Base-by-base conservation (phyloP, 2,888 invertebrate species). In the Keiferia lycopersicella region DNA sequence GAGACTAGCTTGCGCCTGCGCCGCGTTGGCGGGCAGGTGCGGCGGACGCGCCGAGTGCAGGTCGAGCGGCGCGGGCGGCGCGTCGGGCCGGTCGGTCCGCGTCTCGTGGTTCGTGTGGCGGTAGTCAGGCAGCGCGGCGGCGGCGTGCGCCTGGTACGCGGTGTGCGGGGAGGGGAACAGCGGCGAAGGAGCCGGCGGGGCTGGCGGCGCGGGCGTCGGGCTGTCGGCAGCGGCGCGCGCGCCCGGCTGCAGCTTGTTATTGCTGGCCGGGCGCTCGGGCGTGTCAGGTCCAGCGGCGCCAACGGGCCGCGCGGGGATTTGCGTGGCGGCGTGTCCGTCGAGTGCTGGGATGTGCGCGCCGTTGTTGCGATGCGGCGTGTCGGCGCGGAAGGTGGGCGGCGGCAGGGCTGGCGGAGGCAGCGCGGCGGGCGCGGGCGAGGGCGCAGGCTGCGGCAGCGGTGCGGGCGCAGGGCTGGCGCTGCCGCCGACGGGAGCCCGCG, bases 381-480 rank as follows among this genome's bases (percentile, higher is more conserved):
- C 89, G 73, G 87, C 87, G 83, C 94, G 93, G 84, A 93, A 94
- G 71, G 93, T 93, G 73, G 93, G 93, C 74, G 94, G 94, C 69
- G 93, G 94, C 71, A 93, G 90, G 71, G 93, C 94, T 74, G 94
- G 94, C 73, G 94, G 94, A 68, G 94, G 94, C 74, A 94, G 89
- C 72, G 94, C 93, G 75, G 95, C 94, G 75, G 95, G 94, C 77
- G 95, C 95, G 74, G 95, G 94, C 75, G 94, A 94, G 67, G 95
- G 94, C 71, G 93, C 93, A 71, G 95, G 95, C 73, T 94, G 93
- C 71, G 94, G 94, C 73, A 95, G 93, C 72, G 95, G 94, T 74
- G 93, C 93, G 73, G 94, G 94, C 79, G 94, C 93, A 67, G 94
- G 93, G 75, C 93, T 94, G 69, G 92, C 92, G 79, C 92, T 93